Conservation (phyloP, 2,888 invertebrate genomes). For the Rhagonycha lutea region DNA sequence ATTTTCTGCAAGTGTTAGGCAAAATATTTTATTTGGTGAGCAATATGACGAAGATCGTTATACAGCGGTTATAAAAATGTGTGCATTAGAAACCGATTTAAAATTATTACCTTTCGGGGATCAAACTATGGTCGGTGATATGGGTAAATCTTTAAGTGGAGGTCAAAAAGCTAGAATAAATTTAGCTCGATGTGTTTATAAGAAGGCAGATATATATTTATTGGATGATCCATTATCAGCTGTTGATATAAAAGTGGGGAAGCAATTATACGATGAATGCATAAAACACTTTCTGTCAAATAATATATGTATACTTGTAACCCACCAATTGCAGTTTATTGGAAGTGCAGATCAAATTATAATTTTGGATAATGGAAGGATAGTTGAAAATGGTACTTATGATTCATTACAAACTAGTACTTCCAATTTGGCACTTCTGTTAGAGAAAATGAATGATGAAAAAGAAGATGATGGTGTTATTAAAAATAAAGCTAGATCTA, state of each 20-base stretch:
- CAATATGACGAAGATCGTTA: conserved; percentile 63
- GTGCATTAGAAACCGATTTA: conserved; percentile 72
- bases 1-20: conserved; percentile 64
- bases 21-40: conserved; percentile 80
- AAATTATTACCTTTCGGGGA: conserved; percentile 77
- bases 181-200: conserved; percentile 76
- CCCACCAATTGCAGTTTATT: conserved; percentile 70
- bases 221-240: conserved; percentile 83
- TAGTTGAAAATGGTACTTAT: conserved; percentile 57
- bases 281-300: conserved; percentile 63
- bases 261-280: conserved; percentile 74
- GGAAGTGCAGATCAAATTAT: conserved; percentile 50
- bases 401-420: conserved; percentile 57
- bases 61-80: conserved; percentile 65
- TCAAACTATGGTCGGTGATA: conserved; percentile 78
- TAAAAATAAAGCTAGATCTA: conserved; percentile 43
- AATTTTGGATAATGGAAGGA: conserved; percentile 55
- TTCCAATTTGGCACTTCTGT: conserved; percentile 57
- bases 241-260: conserved; percentile 78
- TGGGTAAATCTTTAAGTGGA: conserved; percentile 79
- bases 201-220: conserved; percentile 77
- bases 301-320: conserved; percentile 69
- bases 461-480: conserved; percentile 47
- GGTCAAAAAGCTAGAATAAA: conserved; percentile 86
- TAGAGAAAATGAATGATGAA: conserved; percentile 48